Percentiles rank a stretch among this genome's conserved stretches.
Evolutionary conservation across 2,113 vertebrate genomes (phyloP).

Genomic region (Stegostoma tigrinum): DNA sequence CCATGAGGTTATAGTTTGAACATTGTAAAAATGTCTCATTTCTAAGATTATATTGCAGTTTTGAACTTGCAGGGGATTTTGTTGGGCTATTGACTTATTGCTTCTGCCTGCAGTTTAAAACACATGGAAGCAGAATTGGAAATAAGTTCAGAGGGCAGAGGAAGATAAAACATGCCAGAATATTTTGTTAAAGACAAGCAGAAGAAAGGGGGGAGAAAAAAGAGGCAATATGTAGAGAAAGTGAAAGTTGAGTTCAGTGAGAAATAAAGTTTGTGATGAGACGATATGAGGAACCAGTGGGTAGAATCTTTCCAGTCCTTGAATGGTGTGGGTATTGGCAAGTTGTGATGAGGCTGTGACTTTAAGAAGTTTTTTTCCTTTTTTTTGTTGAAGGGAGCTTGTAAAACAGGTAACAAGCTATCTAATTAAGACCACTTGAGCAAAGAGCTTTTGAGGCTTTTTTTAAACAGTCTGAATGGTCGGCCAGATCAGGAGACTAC

Average conservation of each 20-base stretch:
- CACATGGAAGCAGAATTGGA: not conserved
- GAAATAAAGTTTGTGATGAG: not conserved
- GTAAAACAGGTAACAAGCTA: no score
- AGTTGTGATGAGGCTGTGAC: no score
- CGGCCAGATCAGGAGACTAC: no score
- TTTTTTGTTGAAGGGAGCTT: no score
- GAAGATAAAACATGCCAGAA: not conserved
- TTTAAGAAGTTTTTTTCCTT: no score
- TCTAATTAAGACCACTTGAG: no score
- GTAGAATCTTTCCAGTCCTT: no score
- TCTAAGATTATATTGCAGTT: slow-evolving; percentile 20
- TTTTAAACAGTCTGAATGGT: no score
- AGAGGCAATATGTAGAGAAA: not conserved
- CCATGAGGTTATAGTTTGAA: not conserved
- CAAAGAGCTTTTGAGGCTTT: no score
- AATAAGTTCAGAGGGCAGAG: not conserved
- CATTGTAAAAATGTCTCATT: slow-evolving; percentile 13
- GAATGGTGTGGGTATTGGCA: no score
- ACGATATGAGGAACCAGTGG: no score
- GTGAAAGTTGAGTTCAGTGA: not conserved
- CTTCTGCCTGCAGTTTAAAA: not conserved
- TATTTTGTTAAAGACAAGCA: not conserved
- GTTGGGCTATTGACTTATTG: not conserved
- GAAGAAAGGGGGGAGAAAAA: not conserved
- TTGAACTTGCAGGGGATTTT: not conserved